A percentile compares a stretch with the other conserved stretches of the same genome.
Conservation (phyloP, 1,140 invertebrate genomes). For the Cydia pomonella region DNA sequence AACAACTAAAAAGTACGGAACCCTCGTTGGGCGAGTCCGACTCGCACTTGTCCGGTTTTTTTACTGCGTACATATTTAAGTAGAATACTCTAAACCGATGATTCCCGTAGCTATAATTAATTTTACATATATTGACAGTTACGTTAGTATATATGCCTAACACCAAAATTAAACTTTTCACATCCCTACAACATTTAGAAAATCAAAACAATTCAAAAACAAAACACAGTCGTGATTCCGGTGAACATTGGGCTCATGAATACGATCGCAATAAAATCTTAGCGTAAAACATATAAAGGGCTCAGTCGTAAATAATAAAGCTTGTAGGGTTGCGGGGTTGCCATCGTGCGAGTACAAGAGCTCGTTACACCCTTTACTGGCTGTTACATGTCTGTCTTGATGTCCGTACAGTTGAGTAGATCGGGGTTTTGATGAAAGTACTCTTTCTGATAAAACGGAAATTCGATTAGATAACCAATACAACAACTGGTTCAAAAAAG, state of each 20-base stretch:
- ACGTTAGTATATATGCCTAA: too few relatives aligned
- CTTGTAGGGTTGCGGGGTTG: constrained; percentile 63
- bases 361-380: constrained; percentile 70
- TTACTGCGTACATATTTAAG: too few relatives aligned
- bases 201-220: constrained; percentile 31
- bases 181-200: not conserved
- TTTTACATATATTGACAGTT: too few relatives aligned
- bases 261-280: constrained; percentile 75
- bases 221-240: constrained; percentile 43
- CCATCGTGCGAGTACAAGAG: constrained; percentile 53
- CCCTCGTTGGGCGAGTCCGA: too few relatives aligned
- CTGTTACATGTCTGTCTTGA: constrained; percentile 62
- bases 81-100: too few relatives aligned
- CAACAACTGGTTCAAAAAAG: too few relatives aligned
- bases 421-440: constrained; percentile 52
- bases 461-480: not conserved
- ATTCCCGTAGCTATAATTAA: too few relatives aligned
- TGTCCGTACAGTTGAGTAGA: constrained; percentile 47
- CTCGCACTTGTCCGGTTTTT: too few relatives aligned
- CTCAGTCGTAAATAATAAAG: constrained; percentile 75
- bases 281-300: constrained; percentile 73
- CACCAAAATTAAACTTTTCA: too few relatives aligned
- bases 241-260: constrained; percentile 67
- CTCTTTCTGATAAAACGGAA: not conserved
- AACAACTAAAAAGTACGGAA: too few relatives aligned